phyloP scores from a whole-genome alignment of 2,888 invertebrate genomes.

The Siphonodentalium dalli region DNA sequence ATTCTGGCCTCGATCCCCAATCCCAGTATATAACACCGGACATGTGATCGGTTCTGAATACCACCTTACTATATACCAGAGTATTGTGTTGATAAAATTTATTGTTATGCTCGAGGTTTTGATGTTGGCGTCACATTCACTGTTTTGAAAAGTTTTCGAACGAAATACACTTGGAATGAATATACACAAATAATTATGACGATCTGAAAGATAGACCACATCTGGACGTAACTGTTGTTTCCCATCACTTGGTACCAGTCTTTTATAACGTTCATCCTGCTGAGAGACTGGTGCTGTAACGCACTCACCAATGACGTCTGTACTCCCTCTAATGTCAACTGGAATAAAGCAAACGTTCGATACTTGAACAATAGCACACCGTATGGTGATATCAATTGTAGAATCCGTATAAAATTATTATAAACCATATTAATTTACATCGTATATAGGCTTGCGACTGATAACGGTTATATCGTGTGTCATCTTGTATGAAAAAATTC shows the following conservation, averaged over 20 bases:
- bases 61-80: too few species aligned
- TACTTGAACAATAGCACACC: too few species aligned
- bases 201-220: conserved; percentile 89
- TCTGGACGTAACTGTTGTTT: conserved; percentile 71
- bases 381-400: too few species aligned
- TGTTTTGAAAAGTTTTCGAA: conserved; percentile 86
- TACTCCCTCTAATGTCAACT: conserved; percentile 40
- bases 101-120: conserved; percentile 47
- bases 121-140: conserved; percentile 66
- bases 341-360: conserved; percentile 18
- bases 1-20: too few species aligned
- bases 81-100: too few species aligned
- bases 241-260: conserved; percentile 47
- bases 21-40: too few species aligned
- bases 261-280: conserved; percentile 41
- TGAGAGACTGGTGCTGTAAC: conserved; percentile 34
- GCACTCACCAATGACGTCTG: conserved; percentile 38
- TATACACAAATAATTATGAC: conserved; percentile 81
- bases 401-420: too few species aligned
- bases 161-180: conserved; percentile 83
- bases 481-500: too few species aligned
- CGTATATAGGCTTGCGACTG: too few species aligned
- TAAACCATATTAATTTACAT: too few species aligned
- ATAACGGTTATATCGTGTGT: too few species aligned
- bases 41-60: too few species aligned